Base-by-base conservation (phyloP, 2,113 vertebrate species). In the Callionymus lyra region DNA sequence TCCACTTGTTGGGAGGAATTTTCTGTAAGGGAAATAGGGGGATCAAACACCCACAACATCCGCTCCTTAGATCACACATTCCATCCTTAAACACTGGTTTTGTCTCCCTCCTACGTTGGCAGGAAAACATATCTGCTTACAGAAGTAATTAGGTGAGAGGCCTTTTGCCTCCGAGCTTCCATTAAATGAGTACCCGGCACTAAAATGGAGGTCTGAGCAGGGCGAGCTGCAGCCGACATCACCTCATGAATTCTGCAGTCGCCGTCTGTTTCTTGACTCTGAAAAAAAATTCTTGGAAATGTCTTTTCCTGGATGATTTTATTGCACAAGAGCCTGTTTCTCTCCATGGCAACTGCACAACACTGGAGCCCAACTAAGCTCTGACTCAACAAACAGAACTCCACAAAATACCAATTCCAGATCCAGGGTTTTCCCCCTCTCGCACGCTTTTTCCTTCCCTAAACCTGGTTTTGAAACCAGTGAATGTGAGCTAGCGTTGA, bases 271-370 rank as follows among this genome's bases (percentile, higher is more conserved):
- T 87, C 72, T 74, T 74, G 74, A 81, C 85, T 82, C 74, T 55
- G 52, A 72, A 84, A 70, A 81, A 72, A 70, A 81, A 72, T 73
- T 79, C 70, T 72, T 81, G 76, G 83, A 89, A 77, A 80, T 70
- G 61, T 81, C 67, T 85, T 85, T 84, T 84, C 81, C 81, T 79
- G 80, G 65, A 79, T 77, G 72, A 60, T 77, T 74, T 85, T 80
- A 84, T 85, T 85, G 82, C 80, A 79, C 82, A 82, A 87, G 78
- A 71, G 72, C 44, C 11, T 59, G 37, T 85, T 84, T 85, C 72
- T 88, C 86, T 85, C 93, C 90, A 94, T 93, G 86, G 90, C 90
- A 93, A 97, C 91, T 73, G 77, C 89, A 93, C 85, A 93, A 94
- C 90, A 92, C 79, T 45, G 31, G 71, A 82, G 71, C 58, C 63